Conservation (phyloP, 2,113 vertebrate genomes). For the Mungos mungo region DNA sequence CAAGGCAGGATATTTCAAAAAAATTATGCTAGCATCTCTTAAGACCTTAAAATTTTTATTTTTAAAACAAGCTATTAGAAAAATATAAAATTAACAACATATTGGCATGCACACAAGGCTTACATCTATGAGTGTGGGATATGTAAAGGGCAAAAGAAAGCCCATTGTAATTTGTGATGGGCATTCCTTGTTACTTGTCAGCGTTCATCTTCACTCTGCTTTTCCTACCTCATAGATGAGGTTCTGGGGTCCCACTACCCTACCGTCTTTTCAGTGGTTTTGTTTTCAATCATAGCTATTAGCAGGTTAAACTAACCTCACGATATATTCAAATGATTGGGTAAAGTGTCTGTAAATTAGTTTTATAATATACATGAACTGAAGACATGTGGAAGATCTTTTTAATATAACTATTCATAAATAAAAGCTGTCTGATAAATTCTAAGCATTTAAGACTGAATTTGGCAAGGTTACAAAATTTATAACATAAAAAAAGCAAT, state of each 20-base stretch:
- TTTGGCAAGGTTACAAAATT: conserved; percentile 28
- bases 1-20: background rate
- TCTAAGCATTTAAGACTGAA: background rate
- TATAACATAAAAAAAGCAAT: conserved; percentile 16
- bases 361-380: background rate
- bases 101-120: background rate
- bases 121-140: background rate
- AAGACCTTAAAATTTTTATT: background rate
- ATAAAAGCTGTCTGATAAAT: background rate
- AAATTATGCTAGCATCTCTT: background rate
- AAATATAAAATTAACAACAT: background rate
- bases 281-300: background rate
- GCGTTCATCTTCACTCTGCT: background rate
- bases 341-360: background rate
- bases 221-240: background rate
- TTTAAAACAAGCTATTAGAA: background rate
- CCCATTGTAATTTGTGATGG: background rate
- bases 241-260: background rate
- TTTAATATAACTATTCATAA: background rate
- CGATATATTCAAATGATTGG: background rate
- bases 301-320: background rate
- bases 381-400: background rate
- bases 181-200: accelerated
- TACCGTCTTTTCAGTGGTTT: background rate
- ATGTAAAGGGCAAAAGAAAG: background rate